Conservation (phyloP, 2,888 invertebrate genomes). For the Meganola albula region DNA sequence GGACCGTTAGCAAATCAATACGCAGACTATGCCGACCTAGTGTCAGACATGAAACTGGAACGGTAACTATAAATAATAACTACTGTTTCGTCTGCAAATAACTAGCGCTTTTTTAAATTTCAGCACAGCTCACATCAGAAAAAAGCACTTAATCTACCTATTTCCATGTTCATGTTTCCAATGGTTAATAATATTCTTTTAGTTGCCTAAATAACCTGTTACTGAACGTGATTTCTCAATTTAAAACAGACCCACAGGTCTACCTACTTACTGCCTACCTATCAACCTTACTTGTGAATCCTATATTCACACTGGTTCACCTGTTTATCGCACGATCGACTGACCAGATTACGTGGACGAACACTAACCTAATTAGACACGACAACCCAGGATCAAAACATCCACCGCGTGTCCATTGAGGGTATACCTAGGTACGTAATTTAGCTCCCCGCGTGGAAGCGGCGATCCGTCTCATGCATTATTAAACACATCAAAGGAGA, state of each 20-base stretch:
- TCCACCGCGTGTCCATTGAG: slow-evolving; percentile 17
- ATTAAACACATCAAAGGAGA: slow-evolving; percentile 78
- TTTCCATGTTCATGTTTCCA: no score
- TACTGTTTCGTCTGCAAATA: slow-evolving; percentile 52
- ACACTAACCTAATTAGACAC: slow-evolving; percentile 29
- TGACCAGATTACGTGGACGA: slow-evolving; percentile 23
- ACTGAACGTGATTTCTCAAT: no score
- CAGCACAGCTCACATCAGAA: slow-evolving; percentile 39
- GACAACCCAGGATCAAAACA: slow-evolving; percentile 27
- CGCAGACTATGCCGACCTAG: slow-evolving; percentile 62
- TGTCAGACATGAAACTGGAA: slow-evolving; percentile 62
- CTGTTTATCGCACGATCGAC: no score
- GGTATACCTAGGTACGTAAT: slow-evolving; percentile 26
- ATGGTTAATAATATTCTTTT: no score
- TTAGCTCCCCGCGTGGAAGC: slow-evolving; percentile 33
- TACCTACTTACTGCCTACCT: no score
- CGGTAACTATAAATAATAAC: slow-evolving; percentile 64
- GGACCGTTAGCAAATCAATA: slow-evolving; percentile 66
- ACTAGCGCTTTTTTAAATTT: slow-evolving; percentile 53
- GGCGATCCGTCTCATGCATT: slow-evolving; percentile 65
- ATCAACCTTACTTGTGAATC: no score
- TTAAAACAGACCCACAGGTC: no score
- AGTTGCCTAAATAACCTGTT: no score
- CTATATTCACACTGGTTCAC: no score
- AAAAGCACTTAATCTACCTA: slow-evolving; percentile 56